Conservation (phyloP, 30 jellyfish, hydroid and myxozoan genomes). For the Pseudorhiza aurosa region DNA sequence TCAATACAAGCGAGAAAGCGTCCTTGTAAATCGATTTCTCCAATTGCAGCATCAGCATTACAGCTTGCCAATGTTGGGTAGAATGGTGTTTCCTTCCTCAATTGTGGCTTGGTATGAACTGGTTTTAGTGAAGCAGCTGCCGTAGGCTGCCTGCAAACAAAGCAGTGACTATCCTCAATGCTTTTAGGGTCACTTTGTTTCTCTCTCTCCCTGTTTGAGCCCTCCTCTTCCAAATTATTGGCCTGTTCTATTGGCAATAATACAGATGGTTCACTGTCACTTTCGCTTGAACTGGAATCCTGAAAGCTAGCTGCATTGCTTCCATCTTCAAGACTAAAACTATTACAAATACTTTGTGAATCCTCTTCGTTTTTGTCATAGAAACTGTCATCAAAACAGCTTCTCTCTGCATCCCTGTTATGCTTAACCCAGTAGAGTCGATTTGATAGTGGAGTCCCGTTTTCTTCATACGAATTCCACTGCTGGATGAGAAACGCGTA, state of each 20-base stretch:
- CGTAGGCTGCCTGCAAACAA: slow-evolving; percentile 31
- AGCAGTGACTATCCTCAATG: slow-evolving; percentile 12
- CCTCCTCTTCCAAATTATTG: neutral
- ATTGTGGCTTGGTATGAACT: slow-evolving; percentile 73
- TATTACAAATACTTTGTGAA: neutral
- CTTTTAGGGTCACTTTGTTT: neutral
- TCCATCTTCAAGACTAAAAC: neutral
- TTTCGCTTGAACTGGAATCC: neutral
- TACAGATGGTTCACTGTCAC: neutral
- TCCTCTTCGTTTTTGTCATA: neutral
- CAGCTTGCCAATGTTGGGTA: slow-evolving; percentile 41
- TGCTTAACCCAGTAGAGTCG: slow-evolving; percentile 80
- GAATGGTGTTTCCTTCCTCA: slow-evolving; percentile 73
- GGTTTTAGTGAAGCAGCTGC: neutral
- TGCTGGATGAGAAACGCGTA: slow-evolving; percentile 84
- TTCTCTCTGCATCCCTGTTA: neutral
- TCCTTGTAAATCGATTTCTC: slow-evolving; percentile 57
- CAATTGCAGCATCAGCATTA: slow-evolving; percentile 2
- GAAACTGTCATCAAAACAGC: neutral
- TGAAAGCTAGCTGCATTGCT: slow-evolving; percentile 1
- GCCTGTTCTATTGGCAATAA: neutral
- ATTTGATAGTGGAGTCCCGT: slow-evolving; percentile 68
- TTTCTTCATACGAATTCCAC: slow-evolving; percentile 81
- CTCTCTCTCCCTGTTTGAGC: neutral
- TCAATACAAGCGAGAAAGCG: slow-evolving; percentile 31